phyloP scores from a whole-genome alignment of 2,797 vertebrate species.

The Alcedo quadribrachys region DNA sequence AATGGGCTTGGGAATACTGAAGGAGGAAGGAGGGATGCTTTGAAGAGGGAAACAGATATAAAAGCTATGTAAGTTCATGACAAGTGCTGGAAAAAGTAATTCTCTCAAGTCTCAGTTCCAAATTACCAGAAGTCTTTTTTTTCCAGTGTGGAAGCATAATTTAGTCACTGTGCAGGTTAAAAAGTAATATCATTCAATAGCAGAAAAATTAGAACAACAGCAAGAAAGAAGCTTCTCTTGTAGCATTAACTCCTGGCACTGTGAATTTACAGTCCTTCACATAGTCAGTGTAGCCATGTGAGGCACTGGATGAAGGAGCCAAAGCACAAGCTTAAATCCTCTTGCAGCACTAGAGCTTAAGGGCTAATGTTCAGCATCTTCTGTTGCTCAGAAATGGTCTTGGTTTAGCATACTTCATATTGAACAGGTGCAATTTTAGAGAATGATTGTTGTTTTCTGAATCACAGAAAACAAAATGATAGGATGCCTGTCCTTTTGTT shows the following conservation, averaged over 20 bases:
- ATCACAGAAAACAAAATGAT: not conserved
- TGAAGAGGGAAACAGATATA: not conserved
- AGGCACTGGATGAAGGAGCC: not conserved
- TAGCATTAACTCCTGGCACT: not conserved
- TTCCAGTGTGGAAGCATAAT: not conserved
- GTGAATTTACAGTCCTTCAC: not conserved
- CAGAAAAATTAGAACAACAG: not conserved
- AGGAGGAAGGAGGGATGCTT: not conserved
- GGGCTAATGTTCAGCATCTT: not conserved
- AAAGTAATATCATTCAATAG: not conserved
- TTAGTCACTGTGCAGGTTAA: not conserved
- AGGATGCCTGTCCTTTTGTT: not conserved
- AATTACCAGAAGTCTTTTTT: not conserved
- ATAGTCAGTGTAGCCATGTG: rapidly evolving
- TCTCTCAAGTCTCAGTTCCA: not conserved
- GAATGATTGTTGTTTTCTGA: not conserved
- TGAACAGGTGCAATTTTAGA: not conserved
- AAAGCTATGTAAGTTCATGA: not conserved
- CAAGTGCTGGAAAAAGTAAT: conserved; percentile 19
- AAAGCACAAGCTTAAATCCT: not conserved
- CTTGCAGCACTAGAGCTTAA: not conserved
- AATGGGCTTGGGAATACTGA: not conserved
- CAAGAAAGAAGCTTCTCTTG: not conserved
- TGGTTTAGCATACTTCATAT: not conserved
- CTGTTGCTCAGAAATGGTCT: not conserved